Evolutionary conservation across 2,113 vertebrate genomes (phyloP), one percentile per base, ranked within the genome.

Genomic region (Chlamydotis undulata): DNA sequence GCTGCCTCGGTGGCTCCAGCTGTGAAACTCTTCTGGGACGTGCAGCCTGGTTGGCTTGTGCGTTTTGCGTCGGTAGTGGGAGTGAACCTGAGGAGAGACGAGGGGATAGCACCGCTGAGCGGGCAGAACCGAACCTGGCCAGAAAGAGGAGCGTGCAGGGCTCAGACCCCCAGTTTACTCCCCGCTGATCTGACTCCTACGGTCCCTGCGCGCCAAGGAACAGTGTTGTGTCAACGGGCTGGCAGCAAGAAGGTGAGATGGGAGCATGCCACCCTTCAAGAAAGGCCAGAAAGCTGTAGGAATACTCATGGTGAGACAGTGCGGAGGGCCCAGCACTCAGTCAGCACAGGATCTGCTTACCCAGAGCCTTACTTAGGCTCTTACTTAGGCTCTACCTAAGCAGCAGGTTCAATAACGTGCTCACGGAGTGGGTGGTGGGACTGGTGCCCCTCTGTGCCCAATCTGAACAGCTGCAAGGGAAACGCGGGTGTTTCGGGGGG

Each of bases 21-120:
- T 39, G 13, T 37, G 10, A 91, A 97, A 99, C 37, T 96, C 98
- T 18, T 96, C 81, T 1, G 98, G 99, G 47, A 98, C 6, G 2
- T 43, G 87, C 60, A 99, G 95, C 8, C 16, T 7, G 2, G 71
- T 31, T 0, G 91, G 95, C 5, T 25, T 85, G 88, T 99, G 99
- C 0, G 29, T 47, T 18, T 15, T 89, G 13, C 99, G 98, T 26
- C 41, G 91, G 59, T 87, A 97, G 28, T 99, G 98, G 49, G 89
- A 86, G 75, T 99, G 99, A 16, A 99, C 98, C 99, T 99, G 97
- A 19, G 64, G 55, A 19, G 23, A 76, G 5, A 76, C 4, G 26
- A 78, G 0, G 4, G 25, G 56, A 23, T 45, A 49, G 31, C 6
- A 19, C 1, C 2, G 4, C 14, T 41, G 24, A 81, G 55, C 0